Percentiles rank a stretch among this genome's conserved stretches.
Evolutionary conservation across 1,140 invertebrate species (phyloP).

Genomic region (Radopholus similis): DNA sequence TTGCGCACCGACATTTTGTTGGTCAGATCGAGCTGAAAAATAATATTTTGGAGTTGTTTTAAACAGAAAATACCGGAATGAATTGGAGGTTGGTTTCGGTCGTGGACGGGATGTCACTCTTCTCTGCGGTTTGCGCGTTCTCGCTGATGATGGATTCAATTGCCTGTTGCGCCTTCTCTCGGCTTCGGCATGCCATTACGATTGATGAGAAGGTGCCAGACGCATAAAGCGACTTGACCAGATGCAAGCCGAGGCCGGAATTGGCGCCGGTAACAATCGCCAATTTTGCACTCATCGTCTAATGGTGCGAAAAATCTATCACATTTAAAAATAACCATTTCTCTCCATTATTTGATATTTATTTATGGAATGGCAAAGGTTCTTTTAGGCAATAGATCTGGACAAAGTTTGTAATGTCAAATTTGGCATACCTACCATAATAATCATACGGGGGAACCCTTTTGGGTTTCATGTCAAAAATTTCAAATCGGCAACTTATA

Average conservation of each 20-base stretch:
- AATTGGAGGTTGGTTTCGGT: background rate
- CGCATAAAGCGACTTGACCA: conserved; percentile 28
- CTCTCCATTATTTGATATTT: no score
- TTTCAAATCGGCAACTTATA: no score
- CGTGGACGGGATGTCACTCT: background rate
- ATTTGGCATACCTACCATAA: no score
- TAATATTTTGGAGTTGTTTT: background rate
- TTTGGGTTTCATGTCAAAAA: no score
- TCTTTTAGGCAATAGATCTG: no score
- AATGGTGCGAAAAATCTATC: no score
- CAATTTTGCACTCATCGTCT: no score
- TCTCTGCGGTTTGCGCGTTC: background rate
- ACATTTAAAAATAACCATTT: no score
- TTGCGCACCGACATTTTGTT: background rate
- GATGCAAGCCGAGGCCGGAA: conserved; percentile 31
- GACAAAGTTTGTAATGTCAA: no score
- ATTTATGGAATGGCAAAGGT: no score
- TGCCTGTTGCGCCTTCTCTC: conserved; percentile 28
- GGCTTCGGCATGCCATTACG: conserved; percentile 32
- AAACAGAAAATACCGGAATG: conserved; percentile 20
- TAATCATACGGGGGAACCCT: no score
- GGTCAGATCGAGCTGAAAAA: conserved; percentile 37
- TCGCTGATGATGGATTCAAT: conserved; percentile 14
- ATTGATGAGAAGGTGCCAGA: conserved; percentile 26
- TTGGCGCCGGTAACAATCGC: conserved; percentile 40